Evolutionary conservation across 2,888 invertebrate species (phyloP).

Genomic region (Blera fallax): DNA sequence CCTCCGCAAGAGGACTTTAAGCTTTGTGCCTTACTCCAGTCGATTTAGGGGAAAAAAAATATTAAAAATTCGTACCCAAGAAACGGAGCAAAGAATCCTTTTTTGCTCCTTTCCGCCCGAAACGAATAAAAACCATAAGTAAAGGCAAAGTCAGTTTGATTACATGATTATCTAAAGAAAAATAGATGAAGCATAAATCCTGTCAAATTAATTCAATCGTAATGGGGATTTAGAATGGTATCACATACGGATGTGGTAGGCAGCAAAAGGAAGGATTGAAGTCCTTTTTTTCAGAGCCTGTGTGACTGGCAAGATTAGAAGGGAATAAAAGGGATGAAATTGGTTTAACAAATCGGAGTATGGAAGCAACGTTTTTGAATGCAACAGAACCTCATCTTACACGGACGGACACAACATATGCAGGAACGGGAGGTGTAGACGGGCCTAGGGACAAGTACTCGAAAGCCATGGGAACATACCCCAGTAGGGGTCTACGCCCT

Average conservation of each 20-base stretch:
- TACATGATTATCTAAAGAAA: constrained; percentile 6
- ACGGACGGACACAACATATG: too few relatives aligned
- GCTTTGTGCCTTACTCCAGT: neutral
- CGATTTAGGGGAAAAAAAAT: neutral
- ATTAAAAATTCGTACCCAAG: neutral
- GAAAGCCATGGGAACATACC: too few relatives aligned
- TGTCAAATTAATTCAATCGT: constrained; percentile 13
- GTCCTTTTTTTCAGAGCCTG: neutral
- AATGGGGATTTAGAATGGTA: neutral
- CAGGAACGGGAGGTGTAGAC: too few relatives aligned
- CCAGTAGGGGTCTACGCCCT: too few relatives aligned
- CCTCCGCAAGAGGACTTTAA: constrained; percentile 6
- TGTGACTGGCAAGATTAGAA: neutral
- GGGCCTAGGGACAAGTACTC: too few relatives aligned
- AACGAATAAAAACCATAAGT: neutral
- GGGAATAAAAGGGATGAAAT: neutral
- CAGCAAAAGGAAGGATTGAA: neutral
- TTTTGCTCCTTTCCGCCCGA: neutral
- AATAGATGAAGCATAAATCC: constrained; percentile 1
- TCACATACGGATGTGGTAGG: neutral
- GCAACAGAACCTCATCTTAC: too few relatives aligned
- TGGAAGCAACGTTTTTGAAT: too few relatives aligned
- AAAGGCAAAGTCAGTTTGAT: constrained; percentile 15
- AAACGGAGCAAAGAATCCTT: neutral
- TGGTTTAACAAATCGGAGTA: too few relatives aligned